Evolutionary conservation across 2,888 invertebrate species (phyloP), one percentile per base, ranked within the genome.

Genomic region (Acrobasis repandana): DNA sequence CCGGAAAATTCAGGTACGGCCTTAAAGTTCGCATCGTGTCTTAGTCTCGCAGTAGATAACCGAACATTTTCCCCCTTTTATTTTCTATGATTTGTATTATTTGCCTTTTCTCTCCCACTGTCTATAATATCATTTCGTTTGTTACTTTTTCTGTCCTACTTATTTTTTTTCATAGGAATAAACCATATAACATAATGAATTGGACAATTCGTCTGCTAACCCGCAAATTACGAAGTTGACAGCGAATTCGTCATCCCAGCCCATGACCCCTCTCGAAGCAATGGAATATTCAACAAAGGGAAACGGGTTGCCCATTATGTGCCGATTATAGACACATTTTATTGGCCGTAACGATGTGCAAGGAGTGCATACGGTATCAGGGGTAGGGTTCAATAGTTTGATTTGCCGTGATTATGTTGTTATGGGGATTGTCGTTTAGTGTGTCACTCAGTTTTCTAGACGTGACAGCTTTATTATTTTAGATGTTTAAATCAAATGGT

Each of bases 221-320:
- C 76, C 74, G 69, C 68, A 65, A 63, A 61, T 63, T 65, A 62
- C 63, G 66, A 63, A 66, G 72, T 65, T 69, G 74, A 74, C 75
- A 66, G 68, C 64, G 61, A 72, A 78, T 80, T 82, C 74, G 71
- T 77, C 74, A 74, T 76, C 75, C 72, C 66, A 66, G 72, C 66
- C 56, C 74, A 71, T 78, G 77, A 83, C 84, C 87, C 88, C 87
- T 87, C 74, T 79, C 77, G 69, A 71, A n/a, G n/a, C n/a, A n/a
- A 67, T 74, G 75, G 80, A 87, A 88, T 85, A 86, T 87, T 79
- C 79, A 86, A 86, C 88, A 89, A 88, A 88, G 76, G 74, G 69
- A 16, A 73, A 83, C 86, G 79, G 79, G 86, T 85, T 83, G 73
- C 65, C 76, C 72, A 82, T 79, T 81, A 83, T 77, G 74, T 74